A percentile compares a stretch with the other conserved stretches of the same genome.
These are phyloP conservation scores for Trypoxylus dichotomus DNA, from an alignment of 1,140 invertebrate genomes.

Conservation along the genomic window DNA sequence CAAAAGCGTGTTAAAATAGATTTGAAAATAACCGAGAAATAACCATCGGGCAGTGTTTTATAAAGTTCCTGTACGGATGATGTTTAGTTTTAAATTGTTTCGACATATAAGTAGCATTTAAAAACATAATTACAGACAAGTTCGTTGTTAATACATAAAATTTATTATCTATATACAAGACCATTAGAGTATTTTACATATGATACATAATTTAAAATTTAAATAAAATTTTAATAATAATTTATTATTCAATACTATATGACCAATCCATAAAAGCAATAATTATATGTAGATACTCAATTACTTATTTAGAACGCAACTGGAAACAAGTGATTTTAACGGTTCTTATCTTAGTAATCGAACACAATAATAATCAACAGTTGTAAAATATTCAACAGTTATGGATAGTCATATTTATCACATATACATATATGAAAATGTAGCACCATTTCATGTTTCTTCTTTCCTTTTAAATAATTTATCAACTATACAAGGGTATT, in stretches of 20 bases:
- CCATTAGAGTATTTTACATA: constrained; percentile 33
- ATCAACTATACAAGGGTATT: constrained; percentile 30
- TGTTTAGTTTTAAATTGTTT: background rate
- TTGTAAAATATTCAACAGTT: constrained; percentile 15
- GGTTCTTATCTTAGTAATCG: background rate
- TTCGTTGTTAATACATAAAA: constrained; percentile 26
- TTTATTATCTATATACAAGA: constrained; percentile 26
- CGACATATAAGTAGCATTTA: constrained; percentile 5
- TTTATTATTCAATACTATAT: constrained; percentile 35
- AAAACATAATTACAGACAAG: constrained; percentile 10
- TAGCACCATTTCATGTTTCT: constrained; percentile 33
- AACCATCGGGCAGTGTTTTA: constrained; percentile 2
- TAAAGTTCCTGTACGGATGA: background rate
- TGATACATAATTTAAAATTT: constrained; percentile 34
- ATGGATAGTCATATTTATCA: constrained; percentile 35
- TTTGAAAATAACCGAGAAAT: background rate
- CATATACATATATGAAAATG: constrained; percentile 33
- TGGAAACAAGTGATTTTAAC: background rate
- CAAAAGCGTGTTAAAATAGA: background rate
- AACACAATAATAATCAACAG: background rate
- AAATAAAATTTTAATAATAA: constrained; percentile 35
- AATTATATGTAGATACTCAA: background rate
- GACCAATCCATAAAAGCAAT: constrained; percentile 23
- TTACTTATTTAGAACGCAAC: background rate
- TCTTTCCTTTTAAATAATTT: constrained; percentile 30